These are phyloP conservation scores for Trididemnum miniatum DNA, from an alignment of 23 tunicate genomes.

Conservation along the genomic window DNA sequence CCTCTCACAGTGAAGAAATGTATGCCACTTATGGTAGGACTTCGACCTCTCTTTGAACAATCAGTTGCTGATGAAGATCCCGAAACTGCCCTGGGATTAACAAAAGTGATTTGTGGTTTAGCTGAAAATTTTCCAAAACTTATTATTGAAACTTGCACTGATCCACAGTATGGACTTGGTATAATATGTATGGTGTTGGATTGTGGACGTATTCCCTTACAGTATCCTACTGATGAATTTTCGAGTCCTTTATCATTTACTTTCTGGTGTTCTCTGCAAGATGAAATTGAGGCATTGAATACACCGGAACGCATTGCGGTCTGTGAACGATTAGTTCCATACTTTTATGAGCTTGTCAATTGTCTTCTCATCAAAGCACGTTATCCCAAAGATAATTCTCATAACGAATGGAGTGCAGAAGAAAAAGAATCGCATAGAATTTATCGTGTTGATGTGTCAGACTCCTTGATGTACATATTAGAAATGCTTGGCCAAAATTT, in stretches of 20 bases:
- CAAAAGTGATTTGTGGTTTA: constrained; percentile 83
- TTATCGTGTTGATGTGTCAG: constrained; percentile 93
- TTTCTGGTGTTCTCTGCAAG: constrained; percentile 97
- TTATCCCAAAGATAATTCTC: constrained; percentile 68
- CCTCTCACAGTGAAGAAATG: constrained; percentile 74
- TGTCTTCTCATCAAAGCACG: constrained; percentile 58
- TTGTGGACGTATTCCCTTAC: constrained; percentile 63
- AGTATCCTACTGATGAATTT: constrained; percentile 90
- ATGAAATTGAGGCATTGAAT: constrained; percentile 57
- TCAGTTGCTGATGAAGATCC: constrained; percentile 81
- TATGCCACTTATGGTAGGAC: constrained; percentile 56
- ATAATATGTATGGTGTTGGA: constrained; percentile 68
- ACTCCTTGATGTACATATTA: constrained; percentile 85
- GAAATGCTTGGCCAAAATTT: constrained; percentile 66
- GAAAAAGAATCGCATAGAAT: constrained; percentile 94
- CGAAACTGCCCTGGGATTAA: constrained; percentile 64
- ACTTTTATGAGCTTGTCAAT: constrained; percentile 61
- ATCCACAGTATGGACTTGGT: constrained; percentile 67
- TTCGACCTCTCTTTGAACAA: constrained; percentile 64
- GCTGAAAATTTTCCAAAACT: constrained; percentile 93
- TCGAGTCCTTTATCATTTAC: constrained; percentile 93
- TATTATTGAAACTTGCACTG: constrained; percentile 59
- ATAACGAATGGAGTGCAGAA: constrained; percentile 71
- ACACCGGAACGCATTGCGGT: not conserved
- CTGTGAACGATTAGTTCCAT: constrained; percentile 34